phyloP scores from a whole-genome alignment of 1,140 invertebrate species.

The Leucophenga varia region DNA sequence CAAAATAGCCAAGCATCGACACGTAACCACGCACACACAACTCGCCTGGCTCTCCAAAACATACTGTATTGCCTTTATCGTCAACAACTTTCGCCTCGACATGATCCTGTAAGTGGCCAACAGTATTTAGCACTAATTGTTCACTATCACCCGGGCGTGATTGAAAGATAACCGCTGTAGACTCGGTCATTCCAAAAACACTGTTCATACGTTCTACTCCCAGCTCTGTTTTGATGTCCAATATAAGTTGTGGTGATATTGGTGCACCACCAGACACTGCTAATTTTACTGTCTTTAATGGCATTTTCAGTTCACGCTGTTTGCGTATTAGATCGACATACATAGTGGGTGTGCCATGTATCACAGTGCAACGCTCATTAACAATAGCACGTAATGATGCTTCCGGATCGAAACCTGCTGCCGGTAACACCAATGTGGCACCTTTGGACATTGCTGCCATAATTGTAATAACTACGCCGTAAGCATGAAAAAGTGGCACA shows the following conservation, averaged over 20 bases:
- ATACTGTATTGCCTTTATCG: constrained; percentile 68
- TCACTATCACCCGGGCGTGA: constrained; percentile 66
- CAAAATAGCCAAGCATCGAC: constrained; percentile 84
- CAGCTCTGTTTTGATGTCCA: constrained; percentile 62
- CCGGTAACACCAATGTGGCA: constrained; percentile 70
- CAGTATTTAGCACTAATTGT: constrained; percentile 69
- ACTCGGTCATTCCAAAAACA: constrained; percentile 88
- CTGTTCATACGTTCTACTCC: constrained; percentile 62
- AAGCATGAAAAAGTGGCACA: constrained; percentile 92
- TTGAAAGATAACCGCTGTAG: constrained; percentile 74
- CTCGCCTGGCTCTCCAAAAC: constrained; percentile 78
- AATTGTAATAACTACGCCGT: constrained; percentile 73
- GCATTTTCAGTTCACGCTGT: constrained; percentile 58
- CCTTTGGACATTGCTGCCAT: constrained; percentile 66
- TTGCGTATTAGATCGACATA: constrained; percentile 79
- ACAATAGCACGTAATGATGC: constrained; percentile 67
- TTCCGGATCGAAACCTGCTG: constrained; percentile 68
- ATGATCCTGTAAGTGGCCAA: constrained; percentile 79
- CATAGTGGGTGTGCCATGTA: constrained; percentile 96
- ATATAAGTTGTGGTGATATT: constrained; percentile 72
- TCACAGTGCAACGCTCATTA: constrained; percentile 73
- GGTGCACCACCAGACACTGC: constrained; percentile 76
- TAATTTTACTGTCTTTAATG: constrained; percentile 59
- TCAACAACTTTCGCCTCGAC: constrained; percentile 80
- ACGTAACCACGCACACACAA: constrained; percentile 79